phyloP scores from a whole-genome alignment of 2,113 vertebrate genomes.

The Procavia capensis region DNA sequence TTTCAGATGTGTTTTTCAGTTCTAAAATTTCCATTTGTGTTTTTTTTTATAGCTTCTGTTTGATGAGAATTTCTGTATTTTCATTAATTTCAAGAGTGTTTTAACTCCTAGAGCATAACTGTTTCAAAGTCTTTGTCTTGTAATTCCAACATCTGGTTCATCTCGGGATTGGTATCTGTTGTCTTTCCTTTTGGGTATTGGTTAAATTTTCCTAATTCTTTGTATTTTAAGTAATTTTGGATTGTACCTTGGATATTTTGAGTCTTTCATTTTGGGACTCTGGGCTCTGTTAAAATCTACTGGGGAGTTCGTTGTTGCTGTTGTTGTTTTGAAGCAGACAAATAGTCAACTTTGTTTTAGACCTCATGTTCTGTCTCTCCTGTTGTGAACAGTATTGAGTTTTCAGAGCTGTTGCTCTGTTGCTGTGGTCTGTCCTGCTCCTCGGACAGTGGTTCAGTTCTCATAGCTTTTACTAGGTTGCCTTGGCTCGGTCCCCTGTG shows the following conservation, averaged over 20 bases:
- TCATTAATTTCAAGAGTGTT: background rate
- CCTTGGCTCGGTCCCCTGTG: background rate
- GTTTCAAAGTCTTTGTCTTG: background rate
- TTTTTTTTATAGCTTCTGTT: too few species aligned
- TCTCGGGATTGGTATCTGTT: background rate
- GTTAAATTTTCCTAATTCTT: background rate
- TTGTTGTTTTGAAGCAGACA: background rate
- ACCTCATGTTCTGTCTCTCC: background rate
- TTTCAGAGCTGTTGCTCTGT: background rate
- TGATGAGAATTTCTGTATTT: too few species aligned
- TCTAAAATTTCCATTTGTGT: too few species aligned
- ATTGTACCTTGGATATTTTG: background rate
- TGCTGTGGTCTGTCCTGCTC: background rate
- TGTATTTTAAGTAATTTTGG: background rate
- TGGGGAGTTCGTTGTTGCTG: background rate
- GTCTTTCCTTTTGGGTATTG: background rate
- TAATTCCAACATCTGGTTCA: background rate
- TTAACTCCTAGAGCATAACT: background rate
- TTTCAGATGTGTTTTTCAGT: background rate
- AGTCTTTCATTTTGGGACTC: background rate
- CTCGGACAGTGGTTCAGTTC: background rate
- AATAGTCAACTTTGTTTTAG: background rate
- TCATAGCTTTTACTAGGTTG: background rate
- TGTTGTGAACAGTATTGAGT: background rate
- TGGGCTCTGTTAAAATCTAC: background rate